Base-by-base conservation (phyloP, 2,113 vertebrate genomes). In the Calcarius ornatus region DNA sequence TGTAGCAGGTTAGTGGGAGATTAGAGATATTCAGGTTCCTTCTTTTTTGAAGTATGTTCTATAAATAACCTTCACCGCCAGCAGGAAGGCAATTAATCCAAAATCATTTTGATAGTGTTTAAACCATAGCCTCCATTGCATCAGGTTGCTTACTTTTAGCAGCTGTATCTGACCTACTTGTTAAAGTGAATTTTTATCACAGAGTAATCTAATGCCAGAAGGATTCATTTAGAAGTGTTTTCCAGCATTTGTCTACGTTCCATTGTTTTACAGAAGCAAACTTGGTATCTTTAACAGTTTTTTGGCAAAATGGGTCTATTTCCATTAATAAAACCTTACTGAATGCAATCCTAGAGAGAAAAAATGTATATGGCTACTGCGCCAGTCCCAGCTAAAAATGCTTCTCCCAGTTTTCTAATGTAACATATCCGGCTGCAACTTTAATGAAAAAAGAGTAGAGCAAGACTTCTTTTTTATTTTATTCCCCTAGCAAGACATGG, bases 21-120 rank as follows among this genome's bases (percentile, higher is more conserved):
- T 81, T 70, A 79, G 68, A 92, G 56, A 91, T 85, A 95, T 63
- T 93, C 63, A 54, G 19, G 37, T 38, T 95, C 43, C 33, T 95
- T 65, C 22, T 84, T 90, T 95, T 97, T 97, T 73, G 64, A 94
- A 83, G n/a, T 40, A 14, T 4, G 1, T 50, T 91, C 61, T 91
- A 95, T 95, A 96, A 97, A 97, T 94, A 94, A 94, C 37, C 78
- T 93, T 94, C 96, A 70, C 65, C 14, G 2, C 25, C 19, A 61
- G 82, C 79, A 95, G 69, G 53, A 93, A 96, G 81, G 78, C 47
- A 86, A 97, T 97, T 94, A 94, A 97, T 96, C 53, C 76, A 93
- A 96, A 93, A 78, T 47, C 0, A 75, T 91, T 83, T 73, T 88
- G 47, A 53, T 64, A 33, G 9, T 56, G 24, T 61, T 89, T 81